Percentiles rank a stretch among this genome's conserved stretches.
phyloP scores from a whole-genome alignment of 1,140 invertebrate species.

The Cydia splendana region DNA sequence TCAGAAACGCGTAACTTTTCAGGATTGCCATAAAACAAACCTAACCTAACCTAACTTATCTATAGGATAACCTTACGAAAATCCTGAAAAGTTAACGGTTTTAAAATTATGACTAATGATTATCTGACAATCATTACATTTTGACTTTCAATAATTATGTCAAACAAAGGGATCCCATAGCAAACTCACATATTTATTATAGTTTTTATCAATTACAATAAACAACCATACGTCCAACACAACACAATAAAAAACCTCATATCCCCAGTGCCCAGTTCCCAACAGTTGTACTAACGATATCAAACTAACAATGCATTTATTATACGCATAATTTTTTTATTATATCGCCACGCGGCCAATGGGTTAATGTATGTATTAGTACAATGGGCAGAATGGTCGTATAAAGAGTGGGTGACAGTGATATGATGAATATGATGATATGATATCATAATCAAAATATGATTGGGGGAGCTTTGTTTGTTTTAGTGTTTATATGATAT shows the following conservation, averaged over 20 bases:
- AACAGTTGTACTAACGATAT: slow-evolving; percentile 55
- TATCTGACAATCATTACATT: no score
- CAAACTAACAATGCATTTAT: slow-evolving; percentile 60
- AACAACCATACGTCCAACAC: background rate
- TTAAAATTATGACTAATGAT: no score
- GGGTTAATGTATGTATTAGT: slow-evolving; percentile 77
- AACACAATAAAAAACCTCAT: slow-evolving; percentile 7
- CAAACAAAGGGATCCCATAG: no score
- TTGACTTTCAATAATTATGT: no score
- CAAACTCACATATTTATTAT: background rate
- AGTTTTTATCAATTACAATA: background rate
- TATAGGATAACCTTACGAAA: no score
- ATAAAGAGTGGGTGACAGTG: slow-evolving; percentile 68
- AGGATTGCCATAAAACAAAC: no score
- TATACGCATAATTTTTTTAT: slow-evolving; percentile 69
- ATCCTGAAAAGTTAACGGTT: no score
- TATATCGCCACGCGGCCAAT: slow-evolving; percentile 74
- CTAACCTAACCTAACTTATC: no score
- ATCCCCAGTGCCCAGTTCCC: slow-evolving; percentile 33
- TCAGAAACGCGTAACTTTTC: no score
- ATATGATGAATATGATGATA: no score
- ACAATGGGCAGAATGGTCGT: slow-evolving; percentile 51
- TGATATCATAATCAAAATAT: slow-evolving; percentile 78
- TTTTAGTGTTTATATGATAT: slow-evolving; percentile 19
- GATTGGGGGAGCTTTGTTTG: slow-evolving; percentile 42